Conservation (phyloP, 1,140 invertebrate genomes). For the Campodea augens region DNA sequence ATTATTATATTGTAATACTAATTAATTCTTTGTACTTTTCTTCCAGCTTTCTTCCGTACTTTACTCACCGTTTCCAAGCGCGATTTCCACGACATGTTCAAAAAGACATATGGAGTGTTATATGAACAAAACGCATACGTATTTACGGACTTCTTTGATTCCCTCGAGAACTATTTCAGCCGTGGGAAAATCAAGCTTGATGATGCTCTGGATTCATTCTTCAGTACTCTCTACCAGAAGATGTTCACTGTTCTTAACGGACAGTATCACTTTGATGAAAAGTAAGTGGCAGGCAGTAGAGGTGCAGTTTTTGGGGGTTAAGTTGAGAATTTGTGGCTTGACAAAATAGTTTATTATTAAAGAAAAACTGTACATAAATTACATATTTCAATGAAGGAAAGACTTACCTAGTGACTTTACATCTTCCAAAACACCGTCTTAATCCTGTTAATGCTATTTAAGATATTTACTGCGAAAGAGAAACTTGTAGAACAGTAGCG, state of each 20-base stretch:
- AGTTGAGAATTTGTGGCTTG: background rate
- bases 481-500: too few relatives aligned
- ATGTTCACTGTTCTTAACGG: constrained; percentile 90
- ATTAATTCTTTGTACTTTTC: too few relatives aligned
- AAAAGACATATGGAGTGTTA: constrained; percentile 79
- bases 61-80: constrained; percentile 59
- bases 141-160: constrained; percentile 75
- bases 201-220: constrained; percentile 79
- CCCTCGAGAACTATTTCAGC: constrained; percentile 75
- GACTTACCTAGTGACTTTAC: too few relatives aligned
- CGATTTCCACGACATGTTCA: constrained; percentile 87
- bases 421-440: too few relatives aligned
- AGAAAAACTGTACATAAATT: too few relatives aligned
- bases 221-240: constrained; percentile 76
- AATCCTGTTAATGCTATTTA: too few relatives aligned
- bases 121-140: constrained; percentile 87
- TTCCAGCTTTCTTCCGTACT: constrained; percentile 65
- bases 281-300: constrained; percentile 43
- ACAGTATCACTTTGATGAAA: constrained; percentile 71
- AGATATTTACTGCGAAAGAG: too few relatives aligned
- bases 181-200: constrained; percentile 61
- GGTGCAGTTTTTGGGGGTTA: background rate
- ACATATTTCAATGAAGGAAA: too few relatives aligned
- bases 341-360: too few relatives aligned
- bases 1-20: too few relatives aligned